Evolutionary conservation across 2,113 vertebrate genomes (phyloP).

Genomic region (Prochilodus magdalenae): DNA sequence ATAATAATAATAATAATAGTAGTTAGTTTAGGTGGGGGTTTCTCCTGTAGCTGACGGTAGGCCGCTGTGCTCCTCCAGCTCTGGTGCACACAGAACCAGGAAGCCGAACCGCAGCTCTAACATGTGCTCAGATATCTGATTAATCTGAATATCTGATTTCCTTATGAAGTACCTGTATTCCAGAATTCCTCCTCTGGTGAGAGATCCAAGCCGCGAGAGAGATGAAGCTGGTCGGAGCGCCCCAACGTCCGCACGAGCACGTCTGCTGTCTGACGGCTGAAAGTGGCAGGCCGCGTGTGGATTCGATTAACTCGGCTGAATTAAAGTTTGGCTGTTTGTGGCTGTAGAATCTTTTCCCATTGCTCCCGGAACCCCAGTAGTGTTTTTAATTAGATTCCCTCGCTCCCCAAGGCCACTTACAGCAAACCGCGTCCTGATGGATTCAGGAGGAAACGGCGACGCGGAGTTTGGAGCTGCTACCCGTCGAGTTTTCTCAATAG

Average conservation of each 20-base stretch:
- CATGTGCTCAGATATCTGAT: too few relatives aligned
- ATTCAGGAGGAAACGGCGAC: constrained; percentile 29
- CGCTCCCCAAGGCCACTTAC: constrained; percentile 23
- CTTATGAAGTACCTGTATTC: too few relatives aligned
- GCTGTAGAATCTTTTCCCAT: constrained; percentile 37
- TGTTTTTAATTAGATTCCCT: constrained; percentile 54
- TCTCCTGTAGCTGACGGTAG: too few relatives aligned
- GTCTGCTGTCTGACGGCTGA: constrained; percentile 40
- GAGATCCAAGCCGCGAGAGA: not conserved
- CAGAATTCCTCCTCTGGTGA: not conserved
- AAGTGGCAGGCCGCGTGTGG: constrained; percentile 49
- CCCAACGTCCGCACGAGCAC: constrained; percentile 14
- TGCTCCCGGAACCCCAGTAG: constrained; percentile 39
- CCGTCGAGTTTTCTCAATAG: not conserved
- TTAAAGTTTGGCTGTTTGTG: constrained; percentile 56
- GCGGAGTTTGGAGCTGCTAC: not conserved
- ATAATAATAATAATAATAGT: too few relatives aligned
- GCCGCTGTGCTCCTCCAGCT: too few relatives aligned
- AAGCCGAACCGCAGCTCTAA: too few relatives aligned
- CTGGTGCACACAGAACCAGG: too few relatives aligned
- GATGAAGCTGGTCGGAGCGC: constrained; percentile 13
- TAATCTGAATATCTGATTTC: too few relatives aligned
- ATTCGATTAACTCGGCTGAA: constrained; percentile 58
- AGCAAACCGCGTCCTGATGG: constrained; percentile 36
- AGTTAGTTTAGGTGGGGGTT: too few relatives aligned